These are phyloP conservation scores for Stercorarius parasiticus DNA, from an alignment of 2,113 vertebrate genomes.

Conservation along the genomic window DNA sequence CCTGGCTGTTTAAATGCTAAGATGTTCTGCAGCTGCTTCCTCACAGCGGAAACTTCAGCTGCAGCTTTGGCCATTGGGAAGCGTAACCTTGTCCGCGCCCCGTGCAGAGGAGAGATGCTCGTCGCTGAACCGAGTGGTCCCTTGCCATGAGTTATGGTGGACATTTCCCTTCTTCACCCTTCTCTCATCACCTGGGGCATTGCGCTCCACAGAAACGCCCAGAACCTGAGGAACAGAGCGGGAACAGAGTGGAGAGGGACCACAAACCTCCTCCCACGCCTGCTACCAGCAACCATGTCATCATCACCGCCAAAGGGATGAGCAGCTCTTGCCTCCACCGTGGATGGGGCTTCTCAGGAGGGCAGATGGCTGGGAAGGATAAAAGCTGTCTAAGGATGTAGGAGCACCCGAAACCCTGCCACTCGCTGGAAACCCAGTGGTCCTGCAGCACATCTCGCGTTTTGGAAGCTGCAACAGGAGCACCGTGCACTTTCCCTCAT, in stretches of 20 bases:
- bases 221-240: neutral
- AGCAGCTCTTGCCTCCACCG: neutral
- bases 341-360: neutral
- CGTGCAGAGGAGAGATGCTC: neutral
- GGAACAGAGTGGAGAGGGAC: neutral
- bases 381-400: neutral
- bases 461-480: neutral
- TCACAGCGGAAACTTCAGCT: neutral
- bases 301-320: rapidly evolving
- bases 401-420: neutral
- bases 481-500: neutral
- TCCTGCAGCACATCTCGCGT: neutral
- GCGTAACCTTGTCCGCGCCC: rapidly evolving
- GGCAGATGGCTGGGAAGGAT: neutral
- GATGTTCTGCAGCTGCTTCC: neutral
- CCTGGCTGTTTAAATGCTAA: neutral
- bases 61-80: neutral
- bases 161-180: neutral
- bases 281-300: neutral
- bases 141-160: rapidly evolving
- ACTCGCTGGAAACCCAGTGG: neutral
- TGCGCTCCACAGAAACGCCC: neutral
- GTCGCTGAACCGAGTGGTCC: rapidly evolving
- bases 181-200: rapidly evolving
- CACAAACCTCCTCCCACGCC: rapidly evolving